Evolutionary conservation across 2,888 invertebrate genomes (phyloP).

Genomic region (Coecobrya sp.): DNA sequence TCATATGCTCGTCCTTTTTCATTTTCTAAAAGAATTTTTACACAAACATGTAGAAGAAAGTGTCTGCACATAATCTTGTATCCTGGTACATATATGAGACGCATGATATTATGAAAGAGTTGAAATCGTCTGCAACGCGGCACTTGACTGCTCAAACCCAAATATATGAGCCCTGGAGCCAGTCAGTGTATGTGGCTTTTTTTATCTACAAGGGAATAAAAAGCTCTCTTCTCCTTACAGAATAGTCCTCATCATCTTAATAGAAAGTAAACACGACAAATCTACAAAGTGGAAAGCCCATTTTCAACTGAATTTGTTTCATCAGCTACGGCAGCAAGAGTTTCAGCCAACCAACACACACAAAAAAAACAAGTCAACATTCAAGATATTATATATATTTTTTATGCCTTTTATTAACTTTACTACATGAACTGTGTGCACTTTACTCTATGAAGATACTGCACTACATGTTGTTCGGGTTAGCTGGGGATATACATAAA

Average conservation of each 20-base stretch:
- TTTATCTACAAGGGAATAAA: conserved; percentile 38
- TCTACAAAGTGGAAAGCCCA: conserved; percentile 43
- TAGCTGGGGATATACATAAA: not conserved
- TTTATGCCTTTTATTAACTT: conserved; percentile 18
- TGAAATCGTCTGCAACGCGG: conserved; percentile 30
- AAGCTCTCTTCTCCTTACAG: conserved; percentile 20
- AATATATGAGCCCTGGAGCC: conserved; percentile 32
- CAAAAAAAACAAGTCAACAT: conserved; percentile 24
- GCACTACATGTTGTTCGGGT: not conserved
- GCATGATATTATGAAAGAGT: not conserved
- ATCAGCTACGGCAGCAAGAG: not conserved
- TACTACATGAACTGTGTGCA: conserved; percentile 16
- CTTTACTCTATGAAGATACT: not conserved
- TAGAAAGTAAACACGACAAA: conserved; percentile 58
- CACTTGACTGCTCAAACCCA: conserved; percentile 11
- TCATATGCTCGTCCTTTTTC: conserved; percentile 27
- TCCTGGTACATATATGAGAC: not conserved
- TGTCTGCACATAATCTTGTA: not conserved
- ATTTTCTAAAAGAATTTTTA: conserved; percentile 8
- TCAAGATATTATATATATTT: conserved; percentile 27
- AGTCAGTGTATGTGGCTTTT: not conserved
- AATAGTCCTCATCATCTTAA: conserved; percentile 28
- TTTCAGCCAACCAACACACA: not conserved
- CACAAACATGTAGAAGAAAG: not conserved
- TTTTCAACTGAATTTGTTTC: conserved; percentile 45